Conservation (phyloP, 2,797 vertebrate genomes). For the Enteromius mattozi region DNA sequence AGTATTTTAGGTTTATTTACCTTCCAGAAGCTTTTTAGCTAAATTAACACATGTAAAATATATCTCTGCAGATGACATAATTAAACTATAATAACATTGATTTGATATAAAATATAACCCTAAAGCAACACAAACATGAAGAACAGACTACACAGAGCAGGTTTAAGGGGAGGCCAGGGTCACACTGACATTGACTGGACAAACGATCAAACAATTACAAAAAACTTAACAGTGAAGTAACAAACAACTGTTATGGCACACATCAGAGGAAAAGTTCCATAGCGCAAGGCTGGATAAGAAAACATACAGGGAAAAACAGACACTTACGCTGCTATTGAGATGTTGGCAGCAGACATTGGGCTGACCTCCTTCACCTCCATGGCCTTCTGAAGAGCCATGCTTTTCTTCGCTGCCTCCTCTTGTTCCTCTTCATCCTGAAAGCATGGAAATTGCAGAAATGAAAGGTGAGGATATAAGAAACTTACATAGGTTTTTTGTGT, state of each 20-base stretch:
- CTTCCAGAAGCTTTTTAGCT: background rate
- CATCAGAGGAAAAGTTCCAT: background rate
- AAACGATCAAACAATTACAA: conserved; percentile 30
- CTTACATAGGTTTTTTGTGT: background rate
- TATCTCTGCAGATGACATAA: background rate
- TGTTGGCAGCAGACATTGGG: conserved; percentile 94
- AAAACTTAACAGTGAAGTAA: background rate
- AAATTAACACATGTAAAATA: background rate
- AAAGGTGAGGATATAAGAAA: background rate
- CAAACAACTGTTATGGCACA: background rate
- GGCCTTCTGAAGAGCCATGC: conserved; percentile 95
- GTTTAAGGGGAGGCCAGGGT: conserved; percentile 4
- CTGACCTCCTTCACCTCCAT: conserved; percentile 98
- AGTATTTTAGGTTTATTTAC: background rate
- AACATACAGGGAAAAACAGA: background rate
- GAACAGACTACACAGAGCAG: conserved; percentile 44
- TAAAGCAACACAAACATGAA: conserved; percentile 25
- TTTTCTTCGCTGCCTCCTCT: conserved; percentile 97
- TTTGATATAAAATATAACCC: background rate
- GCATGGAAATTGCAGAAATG: conserved; percentile 7
- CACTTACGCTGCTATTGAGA: conserved; percentile 95
- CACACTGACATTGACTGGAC: conserved; percentile 4
- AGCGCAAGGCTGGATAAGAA: background rate
- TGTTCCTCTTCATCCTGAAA: conserved; percentile 94
- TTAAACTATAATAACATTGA: background rate